Evolutionary conservation across 2,113 vertebrate genomes (phyloP).

Genomic region (Engraulis encrasicolus): DNA sequence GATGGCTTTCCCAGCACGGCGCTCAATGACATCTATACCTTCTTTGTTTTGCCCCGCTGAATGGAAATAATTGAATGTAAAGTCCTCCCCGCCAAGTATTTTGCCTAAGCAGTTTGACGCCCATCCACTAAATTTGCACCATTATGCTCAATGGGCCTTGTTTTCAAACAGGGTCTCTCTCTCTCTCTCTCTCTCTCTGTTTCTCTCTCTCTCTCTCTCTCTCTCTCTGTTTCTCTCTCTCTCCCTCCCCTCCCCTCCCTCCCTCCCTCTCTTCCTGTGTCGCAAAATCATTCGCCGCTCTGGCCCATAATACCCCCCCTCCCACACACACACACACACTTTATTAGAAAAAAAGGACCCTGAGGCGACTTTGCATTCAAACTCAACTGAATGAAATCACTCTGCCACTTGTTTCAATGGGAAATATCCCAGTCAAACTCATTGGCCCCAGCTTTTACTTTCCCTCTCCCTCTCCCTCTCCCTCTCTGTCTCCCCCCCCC

Average conservation of each 20-base stretch:
- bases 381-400: slow-evolving; percentile 61
- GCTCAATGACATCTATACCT: not conserved
- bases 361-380: slow-evolving; percentile 50
- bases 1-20: not conserved
- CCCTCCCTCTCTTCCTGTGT: slow-evolving; percentile 58
- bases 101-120: slow-evolving; percentile 27
- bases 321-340: no score
- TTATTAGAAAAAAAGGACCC: slow-evolving; percentile 57
- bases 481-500: not conserved
- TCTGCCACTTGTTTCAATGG: slow-evolving; percentile 52
- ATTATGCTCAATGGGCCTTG: slow-evolving; percentile 50
- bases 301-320: slow-evolving; percentile 52
- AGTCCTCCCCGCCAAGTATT: slow-evolving; percentile 20
- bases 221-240: no score
- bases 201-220: no score
- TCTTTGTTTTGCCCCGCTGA: slow-evolving; percentile 9
- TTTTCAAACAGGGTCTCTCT: slow-evolving; percentile 51
- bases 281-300: slow-evolving; percentile 58
- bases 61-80: slow-evolving; percentile 10
- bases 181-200: no score
- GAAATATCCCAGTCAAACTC: slow-evolving; percentile 50
- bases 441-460: not conserved
- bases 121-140: slow-evolving; percentile 33
- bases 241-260: no score
- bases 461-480: not conserved